Percentiles rank a stretch among this genome's conserved stretches.
These are phyloP conservation scores for Bombus sylvicola DNA, from an alignment of 1,140 invertebrate species.

Conservation along the genomic window DNA sequence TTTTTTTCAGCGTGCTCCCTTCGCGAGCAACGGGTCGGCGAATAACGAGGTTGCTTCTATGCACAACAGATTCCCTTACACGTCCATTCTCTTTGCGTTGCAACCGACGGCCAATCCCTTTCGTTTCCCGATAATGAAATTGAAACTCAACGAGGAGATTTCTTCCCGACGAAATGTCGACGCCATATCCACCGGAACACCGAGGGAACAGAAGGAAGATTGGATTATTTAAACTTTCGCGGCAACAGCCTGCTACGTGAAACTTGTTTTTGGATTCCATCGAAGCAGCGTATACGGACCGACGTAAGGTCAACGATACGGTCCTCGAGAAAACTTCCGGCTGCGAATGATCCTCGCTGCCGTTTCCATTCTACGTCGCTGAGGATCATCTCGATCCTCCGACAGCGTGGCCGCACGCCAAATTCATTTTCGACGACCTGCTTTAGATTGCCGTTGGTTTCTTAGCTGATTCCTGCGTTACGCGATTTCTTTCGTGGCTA, in stretches of 20 bases:
- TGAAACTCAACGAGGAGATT: slow-evolving; percentile 28
- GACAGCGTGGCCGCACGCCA: slow-evolving; percentile 33
- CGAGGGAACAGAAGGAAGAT: slow-evolving; percentile 20
- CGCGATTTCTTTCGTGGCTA: slow-evolving; percentile 21
- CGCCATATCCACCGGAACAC: not conserved
- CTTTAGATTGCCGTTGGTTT: not conserved
- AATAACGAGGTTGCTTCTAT: slow-evolving; percentile 30
- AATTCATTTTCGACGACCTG: slow-evolving; percentile 29
- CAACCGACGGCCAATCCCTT: slow-evolving; percentile 1
- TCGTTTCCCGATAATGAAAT: slow-evolving; percentile 45
- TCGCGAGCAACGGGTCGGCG: not conserved
- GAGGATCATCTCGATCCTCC: not conserved
- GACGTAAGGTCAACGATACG: slow-evolving; percentile 34
- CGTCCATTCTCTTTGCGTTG: slow-evolving; percentile 29
- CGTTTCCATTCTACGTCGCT: not conserved
- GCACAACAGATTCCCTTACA: slow-evolving; percentile 31
- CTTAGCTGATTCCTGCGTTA: not conserved
- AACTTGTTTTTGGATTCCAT: slow-evolving; percentile 49
- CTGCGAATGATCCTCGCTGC: not conserved
- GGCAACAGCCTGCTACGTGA: not conserved
- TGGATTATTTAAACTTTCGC: slow-evolving; percentile 66
- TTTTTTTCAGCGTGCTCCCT: not conserved
- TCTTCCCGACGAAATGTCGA: slow-evolving; percentile 3
- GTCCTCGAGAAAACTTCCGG: slow-evolving; percentile 26
- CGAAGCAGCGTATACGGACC: not conserved